Conservation (phyloP, 2,888 invertebrate genomes). For the Ormyrus rosae region DNA sequence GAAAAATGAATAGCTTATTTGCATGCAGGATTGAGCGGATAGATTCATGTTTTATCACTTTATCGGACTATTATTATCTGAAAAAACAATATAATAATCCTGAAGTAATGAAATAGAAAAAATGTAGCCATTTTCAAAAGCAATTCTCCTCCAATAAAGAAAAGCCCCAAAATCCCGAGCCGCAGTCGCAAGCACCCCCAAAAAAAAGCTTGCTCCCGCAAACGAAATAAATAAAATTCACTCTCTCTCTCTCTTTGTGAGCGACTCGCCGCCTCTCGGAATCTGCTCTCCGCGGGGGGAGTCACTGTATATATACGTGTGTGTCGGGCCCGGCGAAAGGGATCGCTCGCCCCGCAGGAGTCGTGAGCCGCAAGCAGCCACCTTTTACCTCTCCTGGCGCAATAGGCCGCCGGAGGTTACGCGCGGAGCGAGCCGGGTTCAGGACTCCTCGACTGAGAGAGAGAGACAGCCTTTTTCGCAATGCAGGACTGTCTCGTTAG, state of each 20-base stretch:
- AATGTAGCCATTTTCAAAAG: no score
- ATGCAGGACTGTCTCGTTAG: neutral
- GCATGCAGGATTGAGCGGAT: no score
- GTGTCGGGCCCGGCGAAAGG: conserved; percentile 14
- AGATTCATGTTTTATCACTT: no score
- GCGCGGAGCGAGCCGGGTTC: conserved; percentile 49
- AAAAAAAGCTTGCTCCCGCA: no score
- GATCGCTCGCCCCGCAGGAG: conserved; percentile 15
- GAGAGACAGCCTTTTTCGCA: conserved; percentile 25
- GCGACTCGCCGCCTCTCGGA: no score
- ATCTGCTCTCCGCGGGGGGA: neutral
- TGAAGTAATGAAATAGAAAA: no score
- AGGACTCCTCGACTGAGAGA: neutral
- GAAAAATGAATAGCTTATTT: no score
- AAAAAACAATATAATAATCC: no score
- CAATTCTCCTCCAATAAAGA: no score
- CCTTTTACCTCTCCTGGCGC: conserved; percentile 42
- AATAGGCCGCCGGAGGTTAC: conserved; percentile 50
- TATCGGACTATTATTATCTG: no score
- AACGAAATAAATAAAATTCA: neutral
- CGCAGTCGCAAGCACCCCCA: no score
- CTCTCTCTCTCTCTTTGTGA: neutral
- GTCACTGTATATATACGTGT: neutral
- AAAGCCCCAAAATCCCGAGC: no score
- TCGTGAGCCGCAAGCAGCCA: conserved; percentile 18